Percentiles rank a stretch among this genome's conserved stretches.
Evolutionary conservation across 1,140 invertebrate species (phyloP).

Genomic region (Lasioglossum albipes): DNA sequence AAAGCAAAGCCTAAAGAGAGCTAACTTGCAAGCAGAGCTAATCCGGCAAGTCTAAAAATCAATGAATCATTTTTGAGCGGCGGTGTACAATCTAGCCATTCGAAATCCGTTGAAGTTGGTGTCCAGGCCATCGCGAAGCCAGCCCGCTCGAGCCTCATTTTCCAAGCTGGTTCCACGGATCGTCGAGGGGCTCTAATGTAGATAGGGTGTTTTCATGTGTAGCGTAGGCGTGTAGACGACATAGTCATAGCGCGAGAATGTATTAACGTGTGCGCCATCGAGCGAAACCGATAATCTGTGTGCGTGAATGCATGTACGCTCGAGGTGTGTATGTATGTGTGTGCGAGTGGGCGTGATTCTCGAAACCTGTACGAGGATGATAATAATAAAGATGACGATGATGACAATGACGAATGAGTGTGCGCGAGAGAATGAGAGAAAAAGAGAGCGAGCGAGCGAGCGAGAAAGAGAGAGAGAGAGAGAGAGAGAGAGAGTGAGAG

Average conservation of each 20-base stretch:
- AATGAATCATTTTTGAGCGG: too few relatives aligned
- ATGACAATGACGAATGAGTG: slow-evolving; percentile 27
- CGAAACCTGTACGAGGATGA: slow-evolving; percentile 37
- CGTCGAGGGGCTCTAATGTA: slow-evolving; percentile 72
- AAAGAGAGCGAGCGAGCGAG: slow-evolving; percentile 26
- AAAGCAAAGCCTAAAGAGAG: too few relatives aligned
- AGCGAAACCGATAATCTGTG: slow-evolving; percentile 20
- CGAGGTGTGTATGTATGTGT: slow-evolving; percentile 6
- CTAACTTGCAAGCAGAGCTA: too few relatives aligned
- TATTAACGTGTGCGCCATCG: slow-evolving; percentile 8
- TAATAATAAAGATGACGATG: slow-evolving; percentile 54
- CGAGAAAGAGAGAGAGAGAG: neutral
- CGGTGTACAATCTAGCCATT: too few relatives aligned
- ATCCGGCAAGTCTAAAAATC: too few relatives aligned
- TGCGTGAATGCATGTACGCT: neutral
- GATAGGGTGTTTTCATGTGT: slow-evolving; percentile 80
- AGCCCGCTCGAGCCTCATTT: slow-evolving; percentile 4
- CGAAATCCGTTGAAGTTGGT: neutral
- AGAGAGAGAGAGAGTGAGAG: slow-evolving; percentile 48
- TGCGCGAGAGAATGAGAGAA: slow-evolving; percentile 26
- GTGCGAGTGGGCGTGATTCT: slow-evolving; percentile 49
- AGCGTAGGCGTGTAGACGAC: slow-evolving; percentile 77
- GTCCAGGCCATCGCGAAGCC: neutral
- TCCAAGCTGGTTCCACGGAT: slow-evolving; percentile 41
- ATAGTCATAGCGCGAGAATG: slow-evolving; percentile 75